Evolutionary conservation across 2,888 invertebrate species (phyloP).

Genomic region (Nysson spinosus): DNA sequence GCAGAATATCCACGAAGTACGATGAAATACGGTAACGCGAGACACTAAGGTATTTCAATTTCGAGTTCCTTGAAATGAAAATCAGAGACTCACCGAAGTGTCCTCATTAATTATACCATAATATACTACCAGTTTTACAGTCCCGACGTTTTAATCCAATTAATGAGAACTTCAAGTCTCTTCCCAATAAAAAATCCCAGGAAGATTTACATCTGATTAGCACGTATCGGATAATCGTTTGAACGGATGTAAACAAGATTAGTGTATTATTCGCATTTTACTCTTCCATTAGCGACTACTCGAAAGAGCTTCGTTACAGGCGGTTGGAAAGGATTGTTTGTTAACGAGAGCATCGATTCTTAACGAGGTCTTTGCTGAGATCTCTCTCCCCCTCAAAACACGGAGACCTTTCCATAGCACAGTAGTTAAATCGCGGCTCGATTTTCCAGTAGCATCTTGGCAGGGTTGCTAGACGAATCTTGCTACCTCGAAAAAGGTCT

Average conservation of each 20-base stretch:
- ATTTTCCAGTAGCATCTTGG: constrained; percentile 44
- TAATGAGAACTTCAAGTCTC: background rate
- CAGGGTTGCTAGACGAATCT: constrained; percentile 1
- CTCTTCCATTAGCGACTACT: too few relatives aligned
- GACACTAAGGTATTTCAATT: constrained; percentile 46
- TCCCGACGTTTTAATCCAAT: background rate
- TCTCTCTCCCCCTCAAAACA: background rate
- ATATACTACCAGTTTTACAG: too few relatives aligned
- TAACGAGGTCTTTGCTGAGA: constrained; percentile 13
- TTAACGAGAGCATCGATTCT: constrained; percentile 35
- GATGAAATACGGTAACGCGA: constrained; percentile 49
- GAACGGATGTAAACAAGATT: too few relatives aligned
- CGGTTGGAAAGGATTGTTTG: constrained; percentile 4
- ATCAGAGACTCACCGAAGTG: constrained; percentile 10
- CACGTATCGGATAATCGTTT: too few relatives aligned
- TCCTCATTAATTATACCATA: too few relatives aligned
- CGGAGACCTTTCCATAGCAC: constrained; percentile 2
- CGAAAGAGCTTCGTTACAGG: too few relatives aligned
- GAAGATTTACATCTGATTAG: too few relatives aligned
- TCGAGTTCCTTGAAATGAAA: constrained; percentile 45
- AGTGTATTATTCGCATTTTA: too few relatives aligned
- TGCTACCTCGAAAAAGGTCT: background rate
- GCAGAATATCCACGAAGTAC: constrained; percentile 21
- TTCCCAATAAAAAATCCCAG: too few relatives aligned
- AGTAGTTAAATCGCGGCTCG: constrained; percentile 24